A percentile compares a stretch with the other conserved stretches of the same genome.
Conservation (phyloP, 2,888 invertebrate genomes). For the Aphrophora alni region DNA sequence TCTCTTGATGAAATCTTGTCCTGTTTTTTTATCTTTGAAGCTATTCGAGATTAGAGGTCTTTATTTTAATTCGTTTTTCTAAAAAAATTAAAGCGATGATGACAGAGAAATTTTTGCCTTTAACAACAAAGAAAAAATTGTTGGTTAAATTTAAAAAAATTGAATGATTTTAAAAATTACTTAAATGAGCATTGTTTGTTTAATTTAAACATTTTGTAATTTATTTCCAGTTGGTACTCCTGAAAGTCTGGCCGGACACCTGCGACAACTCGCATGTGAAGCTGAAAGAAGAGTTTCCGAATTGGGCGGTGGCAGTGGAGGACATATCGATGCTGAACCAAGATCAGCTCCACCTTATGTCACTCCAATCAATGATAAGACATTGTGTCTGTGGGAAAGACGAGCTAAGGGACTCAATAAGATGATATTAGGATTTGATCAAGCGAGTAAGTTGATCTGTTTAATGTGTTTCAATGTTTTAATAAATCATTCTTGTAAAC, state of each 20-base stretch:
- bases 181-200: too few species aligned
- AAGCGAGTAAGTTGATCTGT: conserved; percentile 70
- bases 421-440: conserved; percentile 87
- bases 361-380: conserved; percentile 65
- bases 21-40: too few species aligned
- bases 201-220: too few species aligned
- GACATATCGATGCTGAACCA: conserved; percentile 41
- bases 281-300: conserved; percentile 86
- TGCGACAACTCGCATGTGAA: conserved; percentile 77
- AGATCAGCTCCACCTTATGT: conserved; percentile 42
- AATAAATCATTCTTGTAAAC: too few species aligned
- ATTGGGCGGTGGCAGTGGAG: conserved; percentile 62
- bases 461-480: not conserved
- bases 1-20: too few species aligned
- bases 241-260: conserved; percentile 77
- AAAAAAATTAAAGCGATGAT: too few species aligned
- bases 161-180: too few species aligned
- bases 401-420: conserved; percentile 77
- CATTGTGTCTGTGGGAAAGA: conserved; percentile 87
- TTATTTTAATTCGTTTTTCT: too few species aligned
- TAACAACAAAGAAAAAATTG: too few species aligned
- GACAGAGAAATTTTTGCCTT: too few species aligned
- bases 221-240: conserved; percentile 66
- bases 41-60: too few species aligned
- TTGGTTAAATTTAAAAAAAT: too few species aligned